Base-by-base conservation (phyloP, 2,797 vertebrate genomes). In the Lepidocolaptes lacrymiger region DNA sequence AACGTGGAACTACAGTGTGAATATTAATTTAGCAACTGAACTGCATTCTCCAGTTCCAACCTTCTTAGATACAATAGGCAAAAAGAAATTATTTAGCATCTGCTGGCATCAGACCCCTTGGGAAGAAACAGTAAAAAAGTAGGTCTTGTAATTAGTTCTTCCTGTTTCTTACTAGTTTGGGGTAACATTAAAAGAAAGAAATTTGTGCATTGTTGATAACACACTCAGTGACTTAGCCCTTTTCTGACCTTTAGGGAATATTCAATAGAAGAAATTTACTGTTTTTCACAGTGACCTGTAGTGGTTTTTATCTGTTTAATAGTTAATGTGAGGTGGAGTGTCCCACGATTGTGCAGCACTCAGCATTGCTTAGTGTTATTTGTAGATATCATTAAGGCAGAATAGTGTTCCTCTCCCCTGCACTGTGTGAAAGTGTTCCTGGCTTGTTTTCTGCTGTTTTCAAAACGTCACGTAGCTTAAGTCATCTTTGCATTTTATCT, bases 11-110 rank as follows among this genome's bases (percentile, higher is more conserved):
- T 92, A 44, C 24, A 56, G 15, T 28, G 48, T 84, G 89, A 95
- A 89, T 96, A 89, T 94, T 96, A 88, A 96, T 95, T 84, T 84
- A 89, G 46, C 62, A 88, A 17, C 18, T 69, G 71, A 82, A 59
- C 11, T 62, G 43, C 85, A 4, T 62, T 89, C 74, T 92, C 76
- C 58, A 81, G 55, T 46, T 73, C 27, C 64, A 88, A 20, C 28
- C n/a, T 71, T 78, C 36, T 49, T 30, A 56, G 12, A 30, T 49
- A 32, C 16, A 85, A 26, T 14, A 32, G 36, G 36, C 9, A 26
- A 62, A 64, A 83, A 80, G 10, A 27, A 18, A 1, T 20, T 20
- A 66, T 85, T 92, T 66, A 32, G 26, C 39, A 36, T 79, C 37
- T 79, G 21, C 26, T 69, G 1, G 1, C 9, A 3, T 56, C 52